A percentile compares a stretch with the other conserved stretches of the same genome.
Evolutionary conservation across 2,797 vertebrate species (phyloP).

Genomic region (Falco naumanni): DNA sequence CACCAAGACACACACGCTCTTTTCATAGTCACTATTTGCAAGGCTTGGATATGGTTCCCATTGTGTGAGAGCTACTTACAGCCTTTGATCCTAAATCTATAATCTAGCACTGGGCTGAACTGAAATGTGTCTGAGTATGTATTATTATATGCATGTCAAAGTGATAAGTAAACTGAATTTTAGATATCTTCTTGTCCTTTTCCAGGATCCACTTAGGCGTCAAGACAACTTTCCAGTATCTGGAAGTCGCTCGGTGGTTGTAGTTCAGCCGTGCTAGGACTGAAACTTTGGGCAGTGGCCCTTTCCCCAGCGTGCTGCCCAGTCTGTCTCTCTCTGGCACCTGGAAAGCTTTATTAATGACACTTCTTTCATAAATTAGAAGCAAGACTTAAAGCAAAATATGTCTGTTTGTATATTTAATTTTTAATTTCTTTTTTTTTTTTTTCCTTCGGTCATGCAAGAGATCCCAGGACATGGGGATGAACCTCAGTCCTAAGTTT

Average conservation of each 20-base stretch:
- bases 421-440: not conserved
- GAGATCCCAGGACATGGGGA: not conserved
- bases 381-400: not conserved
- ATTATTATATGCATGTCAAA: not conserved
- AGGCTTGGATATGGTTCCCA: not conserved
- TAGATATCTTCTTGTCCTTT: not conserved
- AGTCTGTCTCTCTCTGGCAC: not conserved
- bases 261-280: not conserved
- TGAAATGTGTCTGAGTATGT: not conserved
- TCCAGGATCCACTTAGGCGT: not conserved
- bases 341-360: not conserved
- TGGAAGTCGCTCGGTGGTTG: not conserved
- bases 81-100: constrained; percentile 46
- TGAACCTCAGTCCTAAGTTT: not conserved
- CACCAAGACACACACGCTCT: not conserved
- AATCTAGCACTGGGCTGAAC: not conserved
- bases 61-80: constrained; percentile 13
- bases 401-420: not conserved
- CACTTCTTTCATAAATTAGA: not conserved
- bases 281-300: not conserved
- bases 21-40: not conserved
- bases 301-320: not conserved
- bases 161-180: not conserved
- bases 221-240: not conserved
- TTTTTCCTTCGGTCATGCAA: not conserved